Conservation (phyloP, 2,113 vertebrate species). For the Cebidichthys violaceus region DNA sequence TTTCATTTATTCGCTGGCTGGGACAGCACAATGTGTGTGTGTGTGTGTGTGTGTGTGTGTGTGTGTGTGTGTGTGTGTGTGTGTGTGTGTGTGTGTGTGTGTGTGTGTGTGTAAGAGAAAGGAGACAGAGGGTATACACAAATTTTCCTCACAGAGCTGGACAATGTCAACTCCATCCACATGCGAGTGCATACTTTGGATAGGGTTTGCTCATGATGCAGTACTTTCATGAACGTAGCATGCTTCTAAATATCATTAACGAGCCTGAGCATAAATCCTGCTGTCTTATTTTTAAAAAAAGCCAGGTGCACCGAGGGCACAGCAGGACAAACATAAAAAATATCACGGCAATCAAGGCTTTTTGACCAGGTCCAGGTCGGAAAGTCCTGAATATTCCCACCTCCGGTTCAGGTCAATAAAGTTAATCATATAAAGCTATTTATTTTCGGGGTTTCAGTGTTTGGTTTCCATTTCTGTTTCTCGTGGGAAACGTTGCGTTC, state of each 20-base stretch:
- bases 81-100: conserved; percentile 12
- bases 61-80: conserved; percentile 1
- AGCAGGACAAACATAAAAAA: conserved; percentile 62
- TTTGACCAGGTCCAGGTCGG: conserved; percentile 67
- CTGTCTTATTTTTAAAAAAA: conserved; percentile 53
- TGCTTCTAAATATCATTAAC: conserved; percentile 66
- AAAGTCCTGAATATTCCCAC: conserved; percentile 73
- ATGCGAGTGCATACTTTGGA: conserved; percentile 48
- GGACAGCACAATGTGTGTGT: conserved; percentile 27
- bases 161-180: conserved; percentile 58
- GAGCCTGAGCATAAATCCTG: conserved; percentile 45
- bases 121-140: conserved; percentile 56
- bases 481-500: conserved; percentile 66
- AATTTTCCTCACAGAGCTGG: conserved; percentile 47
- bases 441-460: conserved; percentile 60
- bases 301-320: conserved; percentile 63
- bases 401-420: conserved; percentile 71
- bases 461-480: conserved; percentile 74
- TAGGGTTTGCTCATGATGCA: conserved; percentile 54
- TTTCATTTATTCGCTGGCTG: conserved; percentile 57
- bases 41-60: conserved; percentile 2
- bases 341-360: conserved; percentile 46
- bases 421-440: conserved; percentile 71
- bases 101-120: conserved; percentile 19
- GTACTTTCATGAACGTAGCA: conserved; percentile 53